Base-by-base conservation (phyloP, 2,888 invertebrate species). In the Eupithecia subumbrata region DNA sequence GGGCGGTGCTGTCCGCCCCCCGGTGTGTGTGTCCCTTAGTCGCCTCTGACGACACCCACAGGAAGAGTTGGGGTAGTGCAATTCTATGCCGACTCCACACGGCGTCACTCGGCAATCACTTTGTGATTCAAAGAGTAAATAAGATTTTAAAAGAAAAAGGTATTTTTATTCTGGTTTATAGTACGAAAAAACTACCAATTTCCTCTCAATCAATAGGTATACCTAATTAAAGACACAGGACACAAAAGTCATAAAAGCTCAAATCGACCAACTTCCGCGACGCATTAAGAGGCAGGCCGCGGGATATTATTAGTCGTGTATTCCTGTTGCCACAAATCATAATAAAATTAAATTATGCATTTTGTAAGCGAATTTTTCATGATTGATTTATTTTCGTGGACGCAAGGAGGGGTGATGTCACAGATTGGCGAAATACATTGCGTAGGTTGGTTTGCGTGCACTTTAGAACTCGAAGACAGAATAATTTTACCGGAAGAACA, bases 201-300 rank as follows among this genome's bases (percentile, higher is more conserved):
- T 60, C 25, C 22, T 5, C 25, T 60, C 60, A 60, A 60, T 60
- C 25, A 11, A 56, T 56, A 8, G 37, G 37, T 37, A 30, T 30
- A 25, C 16, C 30, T 30, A 30, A 64, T 34, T 64, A 71, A 64
- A 66, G 40, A 73, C 67, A 73, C 67, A 76, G 78, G 78, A 78
- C 78, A 78, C 72, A 63, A 56, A 74, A 74, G 67, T n/a, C 74
- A 76, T 76, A 71, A 78, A 78, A 71, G 8, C 34, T 40, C 16
- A 67, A 75, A 73, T 72, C 73, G 73, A 72, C 75, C 43, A 30
- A 76, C 76, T 78, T 78, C 78, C 76, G 78, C 74, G 69, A 69
- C 67, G 25, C 76, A 73, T 72, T 64, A 66, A 72, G 71, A 77
- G 72, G 22, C 72, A 71, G 60, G 16, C 71, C 77, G 64, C 67